phyloP scores from a whole-genome alignment of 2,888 invertebrate genomes.

The Patella ulyssiponensis region DNA sequence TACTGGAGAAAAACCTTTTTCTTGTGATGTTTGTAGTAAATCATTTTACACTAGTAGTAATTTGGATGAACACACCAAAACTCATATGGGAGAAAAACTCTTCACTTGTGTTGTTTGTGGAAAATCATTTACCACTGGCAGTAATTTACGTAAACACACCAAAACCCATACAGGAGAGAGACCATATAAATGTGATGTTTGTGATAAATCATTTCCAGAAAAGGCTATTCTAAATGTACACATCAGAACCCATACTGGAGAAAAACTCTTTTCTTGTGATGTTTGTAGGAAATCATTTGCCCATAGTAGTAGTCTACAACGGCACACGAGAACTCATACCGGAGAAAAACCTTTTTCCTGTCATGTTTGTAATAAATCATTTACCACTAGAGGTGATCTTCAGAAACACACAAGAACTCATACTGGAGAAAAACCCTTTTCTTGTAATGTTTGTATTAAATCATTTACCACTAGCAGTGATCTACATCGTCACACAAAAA shows the following conservation, averaged over 20 bases:
- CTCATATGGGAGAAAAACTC: constrained; percentile 18
- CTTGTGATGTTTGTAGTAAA: constrained; percentile 25
- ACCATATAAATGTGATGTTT: constrained; percentile 1
- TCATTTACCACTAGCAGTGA: not conserved
- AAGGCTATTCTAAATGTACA: constrained; percentile 22
- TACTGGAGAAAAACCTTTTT: constrained; percentile 17
- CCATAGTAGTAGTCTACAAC: not conserved
- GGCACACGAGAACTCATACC: not conserved
- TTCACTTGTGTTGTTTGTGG: constrained; percentile 30
- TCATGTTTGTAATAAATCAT: not conserved
- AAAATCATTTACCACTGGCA: constrained; percentile 27
- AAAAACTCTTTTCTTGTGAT: constrained; percentile 29
- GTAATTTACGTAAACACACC: not conserved
- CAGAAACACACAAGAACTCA: not conserved
- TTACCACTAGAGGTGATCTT: not conserved
- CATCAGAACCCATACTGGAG: constrained; percentile 22
- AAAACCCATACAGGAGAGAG: constrained; percentile 1
- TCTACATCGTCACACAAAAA: too few relatives aligned
- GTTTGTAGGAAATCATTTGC: not conserved
- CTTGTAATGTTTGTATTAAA: not conserved
- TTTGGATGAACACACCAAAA: constrained; percentile 16
- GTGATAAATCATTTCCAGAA: not conserved
- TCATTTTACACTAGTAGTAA: constrained; percentile 1
- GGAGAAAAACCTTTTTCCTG: not conserved
- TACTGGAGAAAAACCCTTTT: not conserved